A percentile compares a stretch with the other conserved stretches of the same genome.
phyloP scores from a whole-genome alignment of 2,888 invertebrate species.

The Vandiemenella viatica region DNA sequence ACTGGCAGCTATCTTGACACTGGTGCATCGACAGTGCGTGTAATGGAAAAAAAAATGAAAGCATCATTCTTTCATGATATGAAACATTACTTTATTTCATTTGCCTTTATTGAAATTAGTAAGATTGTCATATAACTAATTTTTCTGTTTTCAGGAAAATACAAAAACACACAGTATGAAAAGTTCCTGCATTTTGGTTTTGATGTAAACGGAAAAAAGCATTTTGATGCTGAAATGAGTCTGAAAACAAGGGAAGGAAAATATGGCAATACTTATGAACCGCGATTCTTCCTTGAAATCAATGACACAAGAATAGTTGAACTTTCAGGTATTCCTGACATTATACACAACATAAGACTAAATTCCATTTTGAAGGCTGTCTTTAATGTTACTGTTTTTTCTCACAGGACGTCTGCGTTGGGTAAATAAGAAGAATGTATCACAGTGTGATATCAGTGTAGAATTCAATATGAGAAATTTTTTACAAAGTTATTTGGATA shows the following conservation, averaged over 20 bases:
- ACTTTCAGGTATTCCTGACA: constrained; percentile 41
- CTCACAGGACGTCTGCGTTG: constrained; percentile 40
- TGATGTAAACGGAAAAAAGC: constrained; percentile 56
- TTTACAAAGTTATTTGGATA: constrained; percentile 60
- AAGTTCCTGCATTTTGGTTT: constrained; percentile 52
- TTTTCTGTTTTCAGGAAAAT: constrained; percentile 43
- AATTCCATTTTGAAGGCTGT: too few species aligned
- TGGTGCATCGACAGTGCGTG: too few species aligned
- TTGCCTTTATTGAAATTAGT: too few species aligned
- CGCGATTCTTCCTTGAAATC: constrained; percentile 53
- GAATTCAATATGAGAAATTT: constrained; percentile 66
- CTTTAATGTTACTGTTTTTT: constrained; percentile 20
- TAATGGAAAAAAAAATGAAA: too few species aligned
- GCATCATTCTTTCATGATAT: too few species aligned
- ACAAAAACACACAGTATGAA: constrained; percentile 51
- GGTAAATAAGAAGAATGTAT: constrained; percentile 50
- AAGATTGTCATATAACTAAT: too few species aligned
- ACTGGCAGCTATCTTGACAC: too few species aligned
- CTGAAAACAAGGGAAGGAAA: constrained; percentile 40
- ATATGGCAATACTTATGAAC: constrained; percentile 53
- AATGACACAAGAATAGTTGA: constrained; percentile 58
- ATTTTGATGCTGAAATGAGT: constrained; percentile 49
- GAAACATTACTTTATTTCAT: too few species aligned
- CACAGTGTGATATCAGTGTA: constrained; percentile 59
- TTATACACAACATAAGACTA: too few species aligned